A percentile compares a stretch with the other conserved stretches of the same genome.
Evolutionary conservation across 2,113 vertebrate species (phyloP).

Genomic region (Sardina pilchardus): DNA sequence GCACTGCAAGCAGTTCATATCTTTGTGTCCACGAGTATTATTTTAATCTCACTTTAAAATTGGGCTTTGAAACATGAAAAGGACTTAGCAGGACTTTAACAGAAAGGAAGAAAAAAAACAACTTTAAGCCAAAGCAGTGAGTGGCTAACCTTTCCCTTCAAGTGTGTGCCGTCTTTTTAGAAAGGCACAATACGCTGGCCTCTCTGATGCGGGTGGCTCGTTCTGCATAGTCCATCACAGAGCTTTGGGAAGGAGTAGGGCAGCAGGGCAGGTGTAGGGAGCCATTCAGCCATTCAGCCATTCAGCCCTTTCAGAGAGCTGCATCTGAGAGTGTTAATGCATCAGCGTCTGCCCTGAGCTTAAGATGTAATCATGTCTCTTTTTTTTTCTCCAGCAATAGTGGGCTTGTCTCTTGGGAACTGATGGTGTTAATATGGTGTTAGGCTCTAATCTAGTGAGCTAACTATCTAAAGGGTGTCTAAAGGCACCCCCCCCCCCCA

Average conservation of each 20-base stretch:
- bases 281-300: background rate
- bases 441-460: background rate
- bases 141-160: background rate
- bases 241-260: background rate
- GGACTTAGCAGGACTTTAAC: background rate
- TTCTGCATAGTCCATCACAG: background rate
- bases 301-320: background rate
- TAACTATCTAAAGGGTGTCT: background rate
- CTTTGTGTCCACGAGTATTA: background rate
- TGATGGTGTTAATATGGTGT: background rate
- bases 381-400: background rate
- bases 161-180: background rate
- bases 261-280: background rate
- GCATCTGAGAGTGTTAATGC: background rate
- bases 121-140: background rate
- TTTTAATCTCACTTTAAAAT: background rate
- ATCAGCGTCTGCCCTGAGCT: background rate
- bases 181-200: background rate
- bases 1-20: background rate
- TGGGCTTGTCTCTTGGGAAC: background rate
- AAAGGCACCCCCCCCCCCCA: too few relatives aligned
- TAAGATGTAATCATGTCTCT: background rate
- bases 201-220: background rate
- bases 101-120: background rate
- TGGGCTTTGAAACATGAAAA: background rate